phyloP scores from a whole-genome alignment of 2,888 invertebrate genomes.

The Amiota minor region DNA sequence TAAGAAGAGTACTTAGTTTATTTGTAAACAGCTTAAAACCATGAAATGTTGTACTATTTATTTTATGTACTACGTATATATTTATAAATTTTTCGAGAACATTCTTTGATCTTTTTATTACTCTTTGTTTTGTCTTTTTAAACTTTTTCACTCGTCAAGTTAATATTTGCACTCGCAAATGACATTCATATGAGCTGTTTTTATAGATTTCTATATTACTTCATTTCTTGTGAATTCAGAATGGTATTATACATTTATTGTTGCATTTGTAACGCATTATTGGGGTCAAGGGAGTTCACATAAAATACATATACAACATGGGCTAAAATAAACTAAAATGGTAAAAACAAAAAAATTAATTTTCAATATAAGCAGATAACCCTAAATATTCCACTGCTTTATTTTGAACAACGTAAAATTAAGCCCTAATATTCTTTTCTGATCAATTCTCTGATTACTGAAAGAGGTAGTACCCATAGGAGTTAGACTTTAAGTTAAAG shows the following conservation, averaged over 20 bases:
- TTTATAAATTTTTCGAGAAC: background rate
- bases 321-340: no score
- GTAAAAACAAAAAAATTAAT: no score
- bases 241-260: no score
- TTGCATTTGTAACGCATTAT: background rate
- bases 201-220: no score
- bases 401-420: no score
- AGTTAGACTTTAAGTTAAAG: no score
- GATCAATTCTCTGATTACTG: slow-evolving; percentile 16
- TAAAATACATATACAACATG: no score
- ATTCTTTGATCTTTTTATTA: slow-evolving; percentile 29
- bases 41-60: slow-evolving; percentile 42
- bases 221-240: no score
- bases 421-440: no score
- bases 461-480: background rate
- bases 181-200: slow-evolving; percentile 58
- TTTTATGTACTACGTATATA: slow-evolving; percentile 42
- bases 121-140: background rate
- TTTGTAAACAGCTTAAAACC: slow-evolving; percentile 27
- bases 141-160: slow-evolving; percentile 38
- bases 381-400: no score
- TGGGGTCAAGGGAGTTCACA: no score
- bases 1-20: background rate
- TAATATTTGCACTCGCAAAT: slow-evolving; percentile 65
- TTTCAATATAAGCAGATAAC: no score